phyloP scores from a whole-genome alignment of 2,888 invertebrate species.

The Harpagoxenus sublaevis region DNA sequence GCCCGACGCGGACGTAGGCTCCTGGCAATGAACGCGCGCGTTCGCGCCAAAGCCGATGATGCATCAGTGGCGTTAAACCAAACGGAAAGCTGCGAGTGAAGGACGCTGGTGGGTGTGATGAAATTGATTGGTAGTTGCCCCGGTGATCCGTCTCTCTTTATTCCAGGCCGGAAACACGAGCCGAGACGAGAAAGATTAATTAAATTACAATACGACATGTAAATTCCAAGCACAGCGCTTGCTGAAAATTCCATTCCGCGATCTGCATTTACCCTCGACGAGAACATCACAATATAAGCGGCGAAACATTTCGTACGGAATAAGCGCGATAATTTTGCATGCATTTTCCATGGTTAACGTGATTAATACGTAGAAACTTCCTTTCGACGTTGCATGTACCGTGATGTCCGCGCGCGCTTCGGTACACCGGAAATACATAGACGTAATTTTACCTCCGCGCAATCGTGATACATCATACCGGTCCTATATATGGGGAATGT shows the following conservation, averaged over 20 bases:
- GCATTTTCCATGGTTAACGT: constrained; percentile 24
- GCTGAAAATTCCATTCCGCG: constrained; percentile 9
- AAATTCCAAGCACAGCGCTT: constrained; percentile 3
- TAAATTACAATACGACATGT: constrained; percentile 39
- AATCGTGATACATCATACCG: constrained; percentile 14
- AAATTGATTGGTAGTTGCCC: constrained; percentile 29
- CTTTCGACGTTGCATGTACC: constrained; percentile 11
- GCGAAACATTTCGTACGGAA: constrained; percentile 31
- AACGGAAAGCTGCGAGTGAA: constrained; percentile 32
- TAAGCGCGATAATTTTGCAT: constrained; percentile 31
- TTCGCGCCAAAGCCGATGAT: constrained; percentile 46
- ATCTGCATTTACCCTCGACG: constrained; percentile 25
- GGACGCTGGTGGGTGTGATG: constrained; percentile 23
- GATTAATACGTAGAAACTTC: constrained; percentile 43
- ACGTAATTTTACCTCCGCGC: constrained; percentile 27
- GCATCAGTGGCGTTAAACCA: constrained; percentile 31
- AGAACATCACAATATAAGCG: constrained; percentile 20
- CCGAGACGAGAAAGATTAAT: constrained; percentile 30
- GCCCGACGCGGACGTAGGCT: constrained; percentile 49
- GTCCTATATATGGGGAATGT: constrained; percentile 7
- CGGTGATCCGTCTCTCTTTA: constrained; percentile 10
- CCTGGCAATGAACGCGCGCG: constrained; percentile 29
- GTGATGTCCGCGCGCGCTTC: constrained; percentile 24
- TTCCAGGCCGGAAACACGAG: not conserved
- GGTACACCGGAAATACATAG: constrained; percentile 13